Conservation (phyloP, 2,888 invertebrate species). For the Gibbula magus region DNA sequence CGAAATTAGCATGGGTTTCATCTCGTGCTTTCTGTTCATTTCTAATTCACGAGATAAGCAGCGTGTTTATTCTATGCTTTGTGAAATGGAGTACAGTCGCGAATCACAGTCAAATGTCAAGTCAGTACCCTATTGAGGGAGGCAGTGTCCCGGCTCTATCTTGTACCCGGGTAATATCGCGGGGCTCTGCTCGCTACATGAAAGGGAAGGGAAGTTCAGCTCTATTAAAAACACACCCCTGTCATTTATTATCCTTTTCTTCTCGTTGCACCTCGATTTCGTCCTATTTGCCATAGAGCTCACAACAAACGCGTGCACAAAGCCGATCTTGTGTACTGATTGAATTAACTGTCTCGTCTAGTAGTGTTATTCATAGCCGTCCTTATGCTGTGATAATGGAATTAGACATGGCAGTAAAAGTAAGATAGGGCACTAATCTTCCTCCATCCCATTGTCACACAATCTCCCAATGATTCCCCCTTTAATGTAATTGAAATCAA, state of each 20-base stretch:
- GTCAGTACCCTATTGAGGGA: not conserved
- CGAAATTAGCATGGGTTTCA: constrained; percentile 19
- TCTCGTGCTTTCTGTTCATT: constrained; percentile 11
- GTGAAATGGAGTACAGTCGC: not conserved
- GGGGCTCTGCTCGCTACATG: not conserved
- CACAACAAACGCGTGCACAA: constrained; percentile 3
- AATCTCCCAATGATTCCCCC: constrained; percentile 35
- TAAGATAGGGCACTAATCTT: constrained; percentile 38
- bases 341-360: constrained; percentile 26
- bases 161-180: constrained; percentile 10
- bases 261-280: constrained; percentile 15
- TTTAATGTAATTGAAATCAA: constrained; percentile 45
- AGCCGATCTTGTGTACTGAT: constrained; percentile 4
- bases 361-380: constrained; percentile 32
- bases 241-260: constrained; percentile 18
- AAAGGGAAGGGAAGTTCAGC: constrained; percentile 16
- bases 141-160: not conserved
- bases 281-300: constrained; percentile 21
- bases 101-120: constrained; percentile 9
- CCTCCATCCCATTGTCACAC: constrained; percentile 38
- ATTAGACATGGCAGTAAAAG: constrained; percentile 38
- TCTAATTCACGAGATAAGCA: constrained; percentile 20
- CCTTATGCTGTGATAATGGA: constrained; percentile 31
- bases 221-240: constrained; percentile 21
- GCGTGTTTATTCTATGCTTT: not conserved